Evolutionary conservation across 2,113 vertebrate species (phyloP).

Genomic region (Monopterus albus): DNA sequence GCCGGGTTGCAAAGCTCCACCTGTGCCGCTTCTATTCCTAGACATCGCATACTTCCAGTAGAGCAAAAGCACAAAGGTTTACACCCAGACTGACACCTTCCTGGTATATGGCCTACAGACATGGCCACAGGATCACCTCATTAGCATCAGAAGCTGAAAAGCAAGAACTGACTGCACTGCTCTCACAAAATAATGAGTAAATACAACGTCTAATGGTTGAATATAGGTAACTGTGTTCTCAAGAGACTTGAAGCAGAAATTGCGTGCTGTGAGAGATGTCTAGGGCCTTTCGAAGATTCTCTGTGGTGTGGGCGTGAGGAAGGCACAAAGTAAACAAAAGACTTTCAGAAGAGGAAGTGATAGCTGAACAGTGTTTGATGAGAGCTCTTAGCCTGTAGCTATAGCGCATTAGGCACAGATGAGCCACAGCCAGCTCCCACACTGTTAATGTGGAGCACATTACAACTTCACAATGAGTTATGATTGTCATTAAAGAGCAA

Average conservation of each 20-base stretch:
- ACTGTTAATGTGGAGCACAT: conserved; percentile 79
- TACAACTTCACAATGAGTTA: conserved; percentile 79
- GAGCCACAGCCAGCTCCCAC: conserved; percentile 77
- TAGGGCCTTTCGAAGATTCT: conserved; percentile 55
- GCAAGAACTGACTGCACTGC: conserved; percentile 58
- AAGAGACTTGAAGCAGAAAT: conserved; percentile 41
- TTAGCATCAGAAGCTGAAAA: conserved; percentile 77
- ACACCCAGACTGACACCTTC: conserved; percentile 61
- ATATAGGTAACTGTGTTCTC: conserved; percentile 66
- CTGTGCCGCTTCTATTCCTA: conserved; percentile 66
- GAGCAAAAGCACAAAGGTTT: conserved; percentile 53
- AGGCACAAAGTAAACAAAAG: conserved; percentile 72
- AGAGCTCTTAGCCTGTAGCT: conserved; percentile 77
- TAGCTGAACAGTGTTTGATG: conserved; percentile 77
- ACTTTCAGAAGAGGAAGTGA: conserved; percentile 72
- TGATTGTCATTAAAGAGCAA: conserved; percentile 83
- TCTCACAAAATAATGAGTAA: conserved; percentile 76
- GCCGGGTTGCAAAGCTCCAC: conserved; percentile 40
- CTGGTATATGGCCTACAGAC: conserved; percentile 55
- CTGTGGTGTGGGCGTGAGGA: conserved; percentile 55
- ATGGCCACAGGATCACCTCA: conserved; percentile 74
- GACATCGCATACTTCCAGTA: conserved; percentile 37
- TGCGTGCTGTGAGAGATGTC: conserved; percentile 30
- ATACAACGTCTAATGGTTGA: conserved; percentile 72
- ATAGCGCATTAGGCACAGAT: conserved; percentile 80